Evolutionary conservation across 1,140 invertebrate species (phyloP).

Genomic region (Formica exsecta): DNA sequence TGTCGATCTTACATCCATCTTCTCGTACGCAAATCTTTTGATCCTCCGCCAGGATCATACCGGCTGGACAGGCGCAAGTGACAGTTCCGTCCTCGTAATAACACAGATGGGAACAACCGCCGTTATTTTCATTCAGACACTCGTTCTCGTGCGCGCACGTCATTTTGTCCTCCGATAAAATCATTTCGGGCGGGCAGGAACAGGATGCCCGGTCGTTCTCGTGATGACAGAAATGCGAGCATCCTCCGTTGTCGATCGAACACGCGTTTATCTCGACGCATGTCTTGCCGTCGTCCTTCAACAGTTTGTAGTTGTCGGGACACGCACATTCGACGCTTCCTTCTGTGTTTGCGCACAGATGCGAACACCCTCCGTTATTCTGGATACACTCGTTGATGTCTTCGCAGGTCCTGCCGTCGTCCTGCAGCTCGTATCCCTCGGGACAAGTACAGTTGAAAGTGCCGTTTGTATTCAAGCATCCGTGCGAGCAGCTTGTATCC

Average conservation of each 20-base stretch:
- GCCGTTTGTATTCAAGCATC: conserved; percentile 87
- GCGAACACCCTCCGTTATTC: conserved; percentile 87
- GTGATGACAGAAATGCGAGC: conserved; percentile 86
- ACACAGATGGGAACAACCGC: conserved; percentile 87
- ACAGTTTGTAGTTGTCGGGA: conserved; percentile 82
- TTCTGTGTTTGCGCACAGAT: conserved; percentile 88
- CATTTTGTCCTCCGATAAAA: conserved; percentile 84
- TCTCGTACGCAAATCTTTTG: conserved; percentile 87
- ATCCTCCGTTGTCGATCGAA: conserved; percentile 86
- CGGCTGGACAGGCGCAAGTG: conserved; percentile 87
- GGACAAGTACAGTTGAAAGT: conserved; percentile 86
- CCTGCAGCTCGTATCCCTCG: conserved; percentile 46
- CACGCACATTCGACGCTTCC: conserved; percentile 88
- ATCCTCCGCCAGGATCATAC: conserved; percentile 82
- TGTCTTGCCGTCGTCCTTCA: conserved; percentile 85
- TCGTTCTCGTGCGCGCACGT: conserved; percentile 88
- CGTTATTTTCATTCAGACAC: conserved; percentile 86
- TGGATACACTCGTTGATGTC: conserved; percentile 88
- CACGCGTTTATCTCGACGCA: conserved; percentile 89
- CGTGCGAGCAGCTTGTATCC: conserved; percentile 84
- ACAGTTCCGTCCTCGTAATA: conserved; percentile 86
- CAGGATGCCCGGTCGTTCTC: conserved; percentile 86
- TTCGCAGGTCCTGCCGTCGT: conserved; percentile 83
- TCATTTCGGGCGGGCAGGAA: conserved; percentile 91
- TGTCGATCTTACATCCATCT: conserved; percentile 88